Evolutionary conservation across 2,888 invertebrate species (phyloP).

Genomic region (Maniola hyperantus): DNA sequence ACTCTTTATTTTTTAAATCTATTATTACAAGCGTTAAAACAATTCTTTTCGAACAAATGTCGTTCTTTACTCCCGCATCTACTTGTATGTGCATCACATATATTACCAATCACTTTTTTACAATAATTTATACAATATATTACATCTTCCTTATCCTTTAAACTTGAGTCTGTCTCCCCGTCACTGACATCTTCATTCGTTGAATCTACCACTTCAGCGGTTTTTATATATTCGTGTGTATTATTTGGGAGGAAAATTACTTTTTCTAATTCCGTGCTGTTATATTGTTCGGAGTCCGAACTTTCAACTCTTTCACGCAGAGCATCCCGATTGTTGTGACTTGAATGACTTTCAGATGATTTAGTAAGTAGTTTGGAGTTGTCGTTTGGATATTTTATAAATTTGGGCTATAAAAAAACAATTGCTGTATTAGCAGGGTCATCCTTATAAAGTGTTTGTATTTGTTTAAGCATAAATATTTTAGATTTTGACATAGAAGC

Average conservation of each 20-base stretch:
- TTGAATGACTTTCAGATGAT: slow-evolving; percentile 12
- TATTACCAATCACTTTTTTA: slow-evolving; percentile 39
- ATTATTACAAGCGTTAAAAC: slow-evolving; percentile 48
- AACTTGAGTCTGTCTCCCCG: not conserved
- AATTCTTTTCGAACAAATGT: slow-evolving; percentile 44
- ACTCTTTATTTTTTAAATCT: slow-evolving; percentile 39
- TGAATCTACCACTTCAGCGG: slow-evolving; percentile 26
- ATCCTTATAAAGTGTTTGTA: not conserved
- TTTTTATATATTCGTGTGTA: slow-evolving; percentile 32
- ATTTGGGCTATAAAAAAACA: not conserved
- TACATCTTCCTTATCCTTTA: slow-evolving; percentile 1
- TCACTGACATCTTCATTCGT: slow-evolving; percentile 6
- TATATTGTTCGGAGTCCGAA: slow-evolving; percentile 13
- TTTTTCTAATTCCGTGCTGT: slow-evolving; percentile 17
- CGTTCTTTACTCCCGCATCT: slow-evolving; percentile 46
- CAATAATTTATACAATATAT: slow-evolving; percentile 53
- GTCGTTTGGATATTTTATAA: not conserved
- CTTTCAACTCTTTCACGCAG: slow-evolving; percentile 7
- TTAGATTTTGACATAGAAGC: too few species aligned
- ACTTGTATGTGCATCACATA: slow-evolving; percentile 35
- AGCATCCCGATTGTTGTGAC: not conserved
- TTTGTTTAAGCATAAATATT: not conserved
- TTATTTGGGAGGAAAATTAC: slow-evolving; percentile 17
- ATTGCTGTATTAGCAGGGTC: not conserved
- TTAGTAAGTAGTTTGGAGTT: not conserved